These are phyloP conservation scores for Caenorhabditis remanei DNA, from an alignment of 1,140 invertebrate genomes.

Conservation along the genomic window DNA sequence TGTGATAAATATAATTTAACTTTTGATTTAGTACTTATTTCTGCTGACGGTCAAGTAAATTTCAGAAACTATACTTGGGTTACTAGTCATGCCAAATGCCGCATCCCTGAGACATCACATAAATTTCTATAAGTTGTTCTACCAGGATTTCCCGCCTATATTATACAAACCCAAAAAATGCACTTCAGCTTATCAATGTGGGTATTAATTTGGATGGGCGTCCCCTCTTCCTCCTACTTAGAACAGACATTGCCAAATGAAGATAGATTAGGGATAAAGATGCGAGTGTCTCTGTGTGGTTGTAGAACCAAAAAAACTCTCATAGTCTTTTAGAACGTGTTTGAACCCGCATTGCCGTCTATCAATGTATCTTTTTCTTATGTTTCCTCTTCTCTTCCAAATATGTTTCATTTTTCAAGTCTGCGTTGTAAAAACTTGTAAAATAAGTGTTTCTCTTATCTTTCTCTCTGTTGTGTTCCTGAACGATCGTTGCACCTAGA, in stretches of 20 bases:
- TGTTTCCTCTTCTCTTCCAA: not conserved
- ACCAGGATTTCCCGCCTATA: not conserved
- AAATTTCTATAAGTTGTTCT: too few relatives aligned
- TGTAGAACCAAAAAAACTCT: constrained; percentile 49
- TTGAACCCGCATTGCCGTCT: not conserved
- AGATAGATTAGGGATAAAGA: constrained; percentile 38
- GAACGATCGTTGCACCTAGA: constrained; percentile 2
- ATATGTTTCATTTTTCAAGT: constrained; percentile 47
- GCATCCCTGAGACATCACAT: too few relatives aligned
- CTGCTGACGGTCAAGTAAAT: too few relatives aligned
- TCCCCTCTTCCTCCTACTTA: not conserved
- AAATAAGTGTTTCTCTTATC: constrained; percentile 24
- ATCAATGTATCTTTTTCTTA: not conserved
- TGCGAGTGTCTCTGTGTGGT: constrained; percentile 22
- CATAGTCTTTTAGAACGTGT: constrained; percentile 40
- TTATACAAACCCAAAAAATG: constrained; percentile 6
- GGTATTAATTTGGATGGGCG: not conserved
- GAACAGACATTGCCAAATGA: constrained; percentile 18
- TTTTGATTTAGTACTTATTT: not conserved
- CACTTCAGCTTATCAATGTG: not conserved
- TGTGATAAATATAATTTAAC: not conserved
- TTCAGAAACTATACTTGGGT: too few relatives aligned
- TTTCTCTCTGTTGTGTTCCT: not conserved
- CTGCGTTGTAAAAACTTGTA: constrained; percentile 46
- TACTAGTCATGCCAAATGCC: too few relatives aligned